These are phyloP conservation scores for Thripadectes ignobilis DNA, from an alignment of 2,797 vertebrate genomes.

Conservation along the genomic window DNA sequence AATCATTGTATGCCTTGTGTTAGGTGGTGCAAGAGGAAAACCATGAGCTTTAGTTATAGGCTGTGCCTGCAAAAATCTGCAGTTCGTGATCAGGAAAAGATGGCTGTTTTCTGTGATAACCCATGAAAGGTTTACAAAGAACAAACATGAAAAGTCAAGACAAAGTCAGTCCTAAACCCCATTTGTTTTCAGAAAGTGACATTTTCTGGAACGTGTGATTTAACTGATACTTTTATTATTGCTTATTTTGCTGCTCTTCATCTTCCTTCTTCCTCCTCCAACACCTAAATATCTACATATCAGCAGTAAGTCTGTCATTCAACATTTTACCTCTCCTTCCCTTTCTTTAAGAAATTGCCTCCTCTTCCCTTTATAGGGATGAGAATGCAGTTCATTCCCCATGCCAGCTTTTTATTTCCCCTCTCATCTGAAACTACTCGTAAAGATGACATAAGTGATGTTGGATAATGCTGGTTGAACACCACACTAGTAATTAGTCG, in stretches of 20 bases:
- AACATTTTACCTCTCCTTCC: background rate
- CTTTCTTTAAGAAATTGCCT: background rate
- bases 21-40: background rate
- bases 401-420: background rate
- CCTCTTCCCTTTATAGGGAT: background rate
- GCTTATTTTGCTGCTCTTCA: background rate
- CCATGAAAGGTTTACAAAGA: background rate
- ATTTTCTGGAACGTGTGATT: background rate
- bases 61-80: background rate
- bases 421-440: background rate
- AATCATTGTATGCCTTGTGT: background rate
- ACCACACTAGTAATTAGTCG: background rate
- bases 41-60: background rate
- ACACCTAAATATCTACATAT: background rate
- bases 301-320: background rate
- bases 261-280: background rate
- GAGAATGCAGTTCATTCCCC: background rate
- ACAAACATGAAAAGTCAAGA: background rate
- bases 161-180: background rate
- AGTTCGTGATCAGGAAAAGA: background rate
- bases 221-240: background rate
- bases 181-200: background rate
- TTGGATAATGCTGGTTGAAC: background rate
- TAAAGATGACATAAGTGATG: background rate
- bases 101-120: background rate